Conservation (phyloP, 2,113 vertebrate species). For the Stigmatopora nigra region DNA sequence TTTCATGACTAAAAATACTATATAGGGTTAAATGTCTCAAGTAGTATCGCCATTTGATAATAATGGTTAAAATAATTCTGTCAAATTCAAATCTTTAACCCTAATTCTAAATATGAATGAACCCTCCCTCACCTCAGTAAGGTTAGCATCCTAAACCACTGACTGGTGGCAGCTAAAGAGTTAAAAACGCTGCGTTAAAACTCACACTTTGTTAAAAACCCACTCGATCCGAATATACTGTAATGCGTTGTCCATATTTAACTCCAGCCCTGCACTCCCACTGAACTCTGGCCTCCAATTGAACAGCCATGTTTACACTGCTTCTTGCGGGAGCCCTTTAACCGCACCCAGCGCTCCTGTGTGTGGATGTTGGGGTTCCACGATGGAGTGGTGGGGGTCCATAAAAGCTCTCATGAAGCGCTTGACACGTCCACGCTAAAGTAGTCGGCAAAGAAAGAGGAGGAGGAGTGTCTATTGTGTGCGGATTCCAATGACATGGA, state of each 20-base stretch:
- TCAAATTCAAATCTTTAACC: too few relatives aligned
- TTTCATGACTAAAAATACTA: too few relatives aligned
- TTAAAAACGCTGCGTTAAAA: not conserved
- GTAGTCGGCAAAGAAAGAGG: too few relatives aligned
- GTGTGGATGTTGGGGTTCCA: slow-evolving; percentile 26
- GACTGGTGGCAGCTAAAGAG: not conserved
- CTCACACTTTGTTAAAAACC: not conserved
- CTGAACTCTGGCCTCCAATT: slow-evolving; percentile 42
- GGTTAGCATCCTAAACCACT: too few relatives aligned
- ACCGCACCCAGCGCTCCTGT: slow-evolving; percentile 27
- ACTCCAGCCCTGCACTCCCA: slow-evolving; percentile 34
- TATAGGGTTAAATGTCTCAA: too few relatives aligned
- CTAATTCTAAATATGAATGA: too few relatives aligned
- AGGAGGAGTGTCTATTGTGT: slow-evolving; percentile 46
- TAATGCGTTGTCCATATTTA: not conserved
- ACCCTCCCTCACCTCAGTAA: too few relatives aligned
- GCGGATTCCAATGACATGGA: slow-evolving; percentile 59
- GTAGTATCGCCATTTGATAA: too few relatives aligned
- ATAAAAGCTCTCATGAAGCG: slow-evolving; percentile 28
- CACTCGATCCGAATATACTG: not conserved
- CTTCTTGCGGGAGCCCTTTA: slow-evolving; percentile 35
- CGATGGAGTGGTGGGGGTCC: not conserved
- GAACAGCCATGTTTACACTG: slow-evolving; percentile 46
- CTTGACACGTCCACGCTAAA: slow-evolving; percentile 38
- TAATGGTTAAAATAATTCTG: too few relatives aligned